Conservation (phyloP, 2,797 vertebrate genomes). For the Loriculus beryllinus region DNA sequence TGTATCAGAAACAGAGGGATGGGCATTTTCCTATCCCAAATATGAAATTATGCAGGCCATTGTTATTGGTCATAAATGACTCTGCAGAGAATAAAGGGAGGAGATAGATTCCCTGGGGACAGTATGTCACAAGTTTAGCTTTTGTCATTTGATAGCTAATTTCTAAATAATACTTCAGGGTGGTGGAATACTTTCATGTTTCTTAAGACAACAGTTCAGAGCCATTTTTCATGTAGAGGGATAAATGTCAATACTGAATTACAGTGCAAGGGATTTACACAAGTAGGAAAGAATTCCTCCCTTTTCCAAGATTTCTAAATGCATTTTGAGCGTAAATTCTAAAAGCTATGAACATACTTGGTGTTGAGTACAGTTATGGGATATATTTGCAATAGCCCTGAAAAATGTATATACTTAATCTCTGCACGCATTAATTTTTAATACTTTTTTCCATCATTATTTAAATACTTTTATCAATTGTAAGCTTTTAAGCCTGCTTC, state of each 20-base stretch:
- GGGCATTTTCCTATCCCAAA: neutral
- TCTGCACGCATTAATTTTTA: neutral
- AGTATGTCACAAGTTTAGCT: conserved; percentile 11
- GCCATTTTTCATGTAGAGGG: neutral
- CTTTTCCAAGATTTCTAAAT: neutral
- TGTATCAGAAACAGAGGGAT: neutral
- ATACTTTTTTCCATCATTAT: neutral
- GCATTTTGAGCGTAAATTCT: neutral
- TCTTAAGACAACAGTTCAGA: neutral
- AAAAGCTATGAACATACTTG: neutral
- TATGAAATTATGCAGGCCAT: neutral
- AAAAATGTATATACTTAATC: neutral
- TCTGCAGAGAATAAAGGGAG: neutral
- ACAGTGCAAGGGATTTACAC: neutral
- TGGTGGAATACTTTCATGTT: neutral
- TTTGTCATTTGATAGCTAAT: conserved; percentile 1
- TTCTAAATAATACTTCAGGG: neutral
- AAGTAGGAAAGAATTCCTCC: neutral
- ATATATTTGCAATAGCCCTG: neutral
- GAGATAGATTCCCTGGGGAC: neutral
- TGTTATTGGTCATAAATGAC: neutral
- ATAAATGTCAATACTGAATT: neutral
- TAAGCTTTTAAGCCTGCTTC: neutral
- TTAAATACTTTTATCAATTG: neutral
- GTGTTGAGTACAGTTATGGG: neutral